phyloP scores from a whole-genome alignment of 2,888 invertebrate genomes.

The Agrilus cyanescens region DNA sequence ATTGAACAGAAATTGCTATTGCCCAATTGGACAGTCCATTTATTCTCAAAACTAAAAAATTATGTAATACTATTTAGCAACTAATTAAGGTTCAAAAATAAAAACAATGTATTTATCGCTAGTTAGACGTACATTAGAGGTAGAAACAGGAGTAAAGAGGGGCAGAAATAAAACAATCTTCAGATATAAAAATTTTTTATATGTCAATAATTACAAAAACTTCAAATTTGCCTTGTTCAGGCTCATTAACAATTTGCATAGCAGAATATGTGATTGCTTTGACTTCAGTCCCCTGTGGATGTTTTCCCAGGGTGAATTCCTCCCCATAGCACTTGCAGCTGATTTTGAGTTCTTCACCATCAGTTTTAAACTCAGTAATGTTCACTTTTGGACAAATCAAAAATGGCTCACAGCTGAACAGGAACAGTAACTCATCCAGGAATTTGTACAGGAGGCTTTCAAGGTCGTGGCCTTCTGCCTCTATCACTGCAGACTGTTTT shows the following conservation, averaged over 20 bases:
- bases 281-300: slow-evolving; percentile 95
- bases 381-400: slow-evolving; percentile 78
- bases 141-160: too few relatives aligned
- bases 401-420: slow-evolving; percentile 86
- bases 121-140: too few relatives aligned
- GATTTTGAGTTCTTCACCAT: slow-evolving; percentile 63
- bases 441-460: slow-evolving; percentile 82
- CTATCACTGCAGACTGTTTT: slow-evolving; percentile 63
- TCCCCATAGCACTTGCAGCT: slow-evolving; percentile 82
- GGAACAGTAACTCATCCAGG: slow-evolving; percentile 84
- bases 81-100: not conserved
- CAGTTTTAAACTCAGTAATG: slow-evolving; percentile 73
- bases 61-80: slow-evolving; percentile 1
- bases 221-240: slow-evolving; percentile 63
- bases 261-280: slow-evolving; percentile 99
- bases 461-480: slow-evolving; percentile 82
- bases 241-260: slow-evolving; percentile 81
- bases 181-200: slow-evolving; percentile 36
- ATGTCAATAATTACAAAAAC: slow-evolving; percentile 98
- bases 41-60: too few relatives aligned
- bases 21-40: too few relatives aligned
- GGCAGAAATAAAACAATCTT: slow-evolving; percentile 4
- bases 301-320: slow-evolving; percentile 81
- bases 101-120: not conserved
- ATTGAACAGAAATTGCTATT: too few relatives aligned